Conservation (phyloP, 2,888 invertebrate genomes). For the Selenia dentaria region DNA sequence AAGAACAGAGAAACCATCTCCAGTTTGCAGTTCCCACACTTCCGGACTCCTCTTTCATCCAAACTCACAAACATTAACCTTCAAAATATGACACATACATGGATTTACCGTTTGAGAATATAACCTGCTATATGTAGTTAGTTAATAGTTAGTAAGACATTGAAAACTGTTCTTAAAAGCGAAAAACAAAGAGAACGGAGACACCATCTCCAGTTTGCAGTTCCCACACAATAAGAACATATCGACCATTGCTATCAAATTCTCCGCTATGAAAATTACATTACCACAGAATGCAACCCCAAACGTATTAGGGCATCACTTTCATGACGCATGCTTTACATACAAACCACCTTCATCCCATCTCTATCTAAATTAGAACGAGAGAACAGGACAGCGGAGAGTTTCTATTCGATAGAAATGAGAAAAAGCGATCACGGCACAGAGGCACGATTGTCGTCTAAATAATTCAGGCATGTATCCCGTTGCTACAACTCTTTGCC, state of each 20-base stretch:
- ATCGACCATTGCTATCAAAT: slow-evolving; percentile 12
- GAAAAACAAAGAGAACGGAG: no score
- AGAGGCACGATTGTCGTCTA: slow-evolving; percentile 79
- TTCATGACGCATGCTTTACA: slow-evolving; percentile 65
- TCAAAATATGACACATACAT: no score
- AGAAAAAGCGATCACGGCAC: slow-evolving; percentile 79
- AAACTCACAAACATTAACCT: no score
- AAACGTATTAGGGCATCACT: slow-evolving; percentile 66
- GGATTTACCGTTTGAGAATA: no score
- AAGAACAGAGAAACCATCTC: no score
- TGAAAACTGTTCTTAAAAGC: no score
- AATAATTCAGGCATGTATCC: slow-evolving; percentile 79
- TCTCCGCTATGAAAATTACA: slow-evolving; percentile 42
- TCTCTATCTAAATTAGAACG: slow-evolving; percentile 43
- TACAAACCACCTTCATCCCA: slow-evolving; percentile 46
- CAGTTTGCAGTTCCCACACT: no score
- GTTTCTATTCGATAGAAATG: slow-evolving; percentile 68
- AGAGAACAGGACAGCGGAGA: slow-evolving; percentile 43
- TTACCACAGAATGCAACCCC: slow-evolving; percentile 58
- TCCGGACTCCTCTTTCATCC: no score
- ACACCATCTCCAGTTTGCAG: no score
- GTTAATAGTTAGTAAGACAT: no score
- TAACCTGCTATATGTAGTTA: no score
- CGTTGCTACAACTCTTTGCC: slow-evolving; percentile 59
- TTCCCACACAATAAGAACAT: slow-evolving; percentile 13